A percentile compares a stretch with the other conserved stretches of the same genome.
These are phyloP conservation scores for Pseudanteris insignis DNA, from an alignment of 2,888 invertebrate genomes.

Conservation along the genomic window DNA sequence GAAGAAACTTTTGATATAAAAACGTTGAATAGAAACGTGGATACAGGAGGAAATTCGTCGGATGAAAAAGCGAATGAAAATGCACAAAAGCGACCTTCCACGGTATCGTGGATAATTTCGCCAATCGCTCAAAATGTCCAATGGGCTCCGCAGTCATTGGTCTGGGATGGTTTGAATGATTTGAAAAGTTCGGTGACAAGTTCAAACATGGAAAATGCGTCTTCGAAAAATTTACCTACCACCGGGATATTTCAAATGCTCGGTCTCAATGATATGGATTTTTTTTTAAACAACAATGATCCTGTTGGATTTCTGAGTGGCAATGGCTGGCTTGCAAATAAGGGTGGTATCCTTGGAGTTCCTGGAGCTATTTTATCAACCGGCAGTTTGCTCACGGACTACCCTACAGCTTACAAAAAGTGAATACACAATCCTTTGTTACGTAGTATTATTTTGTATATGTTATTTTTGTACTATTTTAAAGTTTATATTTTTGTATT, in stretches of 20 bases:
- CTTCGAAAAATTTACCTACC: slow-evolving; percentile 48
- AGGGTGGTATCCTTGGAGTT: slow-evolving; percentile 58
- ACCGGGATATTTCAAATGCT: slow-evolving; percentile 47
- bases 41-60: not conserved
- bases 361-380: slow-evolving; percentile 59
- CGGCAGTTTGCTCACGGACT: slow-evolving; percentile 58
- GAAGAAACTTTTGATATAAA: not conserved
- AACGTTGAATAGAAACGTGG: not conserved
- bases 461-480: too few relatives aligned
- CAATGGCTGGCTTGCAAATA: slow-evolving; percentile 60
- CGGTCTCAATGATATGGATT: slow-evolving; percentile 51
- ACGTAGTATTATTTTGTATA: too few relatives aligned
- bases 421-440: too few relatives aligned
- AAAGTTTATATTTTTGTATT: too few relatives aligned
- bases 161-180: slow-evolving; percentile 49
- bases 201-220: slow-evolving; percentile 28
- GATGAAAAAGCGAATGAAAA: not conserved
- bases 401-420: slow-evolving; percentile 55
- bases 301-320: slow-evolving; percentile 57
- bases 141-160: slow-evolving; percentile 51
- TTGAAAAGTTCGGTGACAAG: slow-evolving; percentile 48
- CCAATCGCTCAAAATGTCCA: slow-evolving; percentile 52
- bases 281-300: slow-evolving; percentile 53
- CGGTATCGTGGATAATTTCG: slow-evolving; percentile 45
- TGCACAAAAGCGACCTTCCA: slow-evolving; percentile 3